Percentiles rank a stretch among this genome's conserved stretches.
Conservation (phyloP, 2,113 vertebrate genomes). For the Gambusia affinis region DNA sequence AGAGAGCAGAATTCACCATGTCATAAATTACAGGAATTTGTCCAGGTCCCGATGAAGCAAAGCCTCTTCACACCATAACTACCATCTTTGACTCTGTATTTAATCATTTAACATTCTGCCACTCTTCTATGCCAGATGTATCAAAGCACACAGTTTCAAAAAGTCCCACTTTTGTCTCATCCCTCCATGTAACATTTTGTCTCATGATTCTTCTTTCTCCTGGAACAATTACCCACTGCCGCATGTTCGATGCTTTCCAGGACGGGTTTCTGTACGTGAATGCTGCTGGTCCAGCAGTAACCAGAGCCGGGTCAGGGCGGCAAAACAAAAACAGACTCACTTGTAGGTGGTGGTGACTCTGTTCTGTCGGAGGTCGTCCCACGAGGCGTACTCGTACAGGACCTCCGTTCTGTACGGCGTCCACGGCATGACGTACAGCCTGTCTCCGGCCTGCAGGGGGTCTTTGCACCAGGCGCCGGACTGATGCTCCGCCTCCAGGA, state of each 20-base stretch:
- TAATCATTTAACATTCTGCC: too few relatives aligned
- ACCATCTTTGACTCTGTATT: too few relatives aligned
- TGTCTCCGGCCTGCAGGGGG: constrained; percentile 91
- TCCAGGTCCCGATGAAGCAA: too few relatives aligned
- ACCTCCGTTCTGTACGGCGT: constrained; percentile 93
- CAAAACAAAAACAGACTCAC: constrained; percentile 64
- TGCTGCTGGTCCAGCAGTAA: background rate
- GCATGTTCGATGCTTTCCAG: background rate
- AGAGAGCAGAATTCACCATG: too few relatives aligned
- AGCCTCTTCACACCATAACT: too few relatives aligned
- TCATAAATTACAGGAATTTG: too few relatives aligned
- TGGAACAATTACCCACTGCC: too few relatives aligned
- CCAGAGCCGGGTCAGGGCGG: background rate
- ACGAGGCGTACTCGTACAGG: constrained; percentile 91
- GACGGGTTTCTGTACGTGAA: too few relatives aligned
- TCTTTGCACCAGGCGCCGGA: constrained; percentile 96
- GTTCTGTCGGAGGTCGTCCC: constrained; percentile 89
- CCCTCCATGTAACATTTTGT: background rate
- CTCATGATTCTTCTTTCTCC: too few relatives aligned
- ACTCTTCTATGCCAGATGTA: too few relatives aligned
- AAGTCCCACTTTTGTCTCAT: too few relatives aligned
- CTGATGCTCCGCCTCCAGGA: constrained; percentile 91
- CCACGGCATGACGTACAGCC: constrained; percentile 97
- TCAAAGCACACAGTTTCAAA: too few relatives aligned
- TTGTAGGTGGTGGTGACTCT: constrained; percentile 91